Percentiles rank a stretch among this genome's conserved stretches.
These are phyloP conservation scores for Pediacus dermestoides DNA, from an alignment of 2,888 invertebrate species.

Conservation along the genomic window DNA sequence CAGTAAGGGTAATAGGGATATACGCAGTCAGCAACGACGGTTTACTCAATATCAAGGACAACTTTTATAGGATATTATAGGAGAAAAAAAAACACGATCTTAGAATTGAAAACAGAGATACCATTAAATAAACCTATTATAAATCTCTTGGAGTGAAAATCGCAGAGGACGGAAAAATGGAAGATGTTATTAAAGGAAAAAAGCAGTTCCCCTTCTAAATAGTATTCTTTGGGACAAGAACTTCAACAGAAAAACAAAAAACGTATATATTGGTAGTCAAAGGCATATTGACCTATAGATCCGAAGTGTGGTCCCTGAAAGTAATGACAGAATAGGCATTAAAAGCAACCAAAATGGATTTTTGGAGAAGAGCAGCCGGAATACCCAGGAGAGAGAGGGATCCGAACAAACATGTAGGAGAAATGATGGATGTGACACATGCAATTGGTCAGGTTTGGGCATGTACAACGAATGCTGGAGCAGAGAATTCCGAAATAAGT, in stretches of 20 bases:
- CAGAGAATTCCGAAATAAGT: conserved; percentile 12
- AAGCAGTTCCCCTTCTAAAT: too few species aligned
- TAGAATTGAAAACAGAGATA: too few species aligned
- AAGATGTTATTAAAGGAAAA: too few species aligned
- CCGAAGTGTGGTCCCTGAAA: conserved; percentile 14
- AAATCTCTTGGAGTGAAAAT: too few species aligned
- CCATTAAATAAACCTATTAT: too few species aligned
- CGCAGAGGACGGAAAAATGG: too few species aligned
- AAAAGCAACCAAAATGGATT: conserved; percentile 18
- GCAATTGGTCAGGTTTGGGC: conserved; percentile 15
- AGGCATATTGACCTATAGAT: not conserved
- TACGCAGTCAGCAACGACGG: conserved; percentile 17
- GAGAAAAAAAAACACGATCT: too few species aligned
- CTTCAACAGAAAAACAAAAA: not conserved
- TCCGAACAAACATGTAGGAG: conserved; percentile 13
- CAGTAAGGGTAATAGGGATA: conserved; percentile 13
- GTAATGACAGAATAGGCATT: conserved; percentile 9
- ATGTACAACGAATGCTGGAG: conserved; percentile 14
- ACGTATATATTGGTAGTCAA: not conserved
- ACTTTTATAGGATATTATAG: too few species aligned
- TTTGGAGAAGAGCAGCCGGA: conserved; percentile 14
- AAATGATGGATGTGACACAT: conserved; percentile 13
- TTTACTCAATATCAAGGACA: too few species aligned
- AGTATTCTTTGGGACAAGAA: conserved; percentile 8
- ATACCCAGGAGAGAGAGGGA: conserved; percentile 15